A percentile compares a stretch with the other conserved stretches of the same genome.
Evolutionary conservation across 2,888 invertebrate species (phyloP).

Genomic region (Caenorhabditis afra): DNA sequence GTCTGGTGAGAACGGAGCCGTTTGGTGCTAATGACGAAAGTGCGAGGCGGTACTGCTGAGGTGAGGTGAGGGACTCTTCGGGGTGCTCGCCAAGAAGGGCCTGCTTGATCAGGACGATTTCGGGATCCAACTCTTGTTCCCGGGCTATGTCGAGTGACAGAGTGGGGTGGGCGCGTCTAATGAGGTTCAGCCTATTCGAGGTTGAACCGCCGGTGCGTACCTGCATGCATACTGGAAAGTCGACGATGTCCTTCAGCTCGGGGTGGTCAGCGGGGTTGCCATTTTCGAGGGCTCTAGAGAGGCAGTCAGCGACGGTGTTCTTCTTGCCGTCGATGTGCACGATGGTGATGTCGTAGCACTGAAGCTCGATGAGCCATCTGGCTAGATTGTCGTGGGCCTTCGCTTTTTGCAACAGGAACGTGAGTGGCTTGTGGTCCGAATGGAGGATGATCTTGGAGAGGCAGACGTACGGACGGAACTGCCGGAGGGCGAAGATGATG

Average conservation of each 20-base stretch:
- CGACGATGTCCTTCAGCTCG: slow-evolving; percentile 50
- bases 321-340: slow-evolving; percentile 81
- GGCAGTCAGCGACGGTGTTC: slow-evolving; percentile 81
- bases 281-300: slow-evolving; percentile 74
- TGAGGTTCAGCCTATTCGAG: too few relatives aligned
- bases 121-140: too few relatives aligned
- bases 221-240: slow-evolving; percentile 59
- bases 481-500: slow-evolving; percentile 60
- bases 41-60: too few relatives aligned
- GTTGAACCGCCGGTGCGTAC: too few relatives aligned
- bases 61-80: too few relatives aligned
- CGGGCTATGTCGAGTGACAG: too few relatives aligned
- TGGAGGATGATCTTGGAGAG: slow-evolving; percentile 19
- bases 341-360: slow-evolving; percentile 80
- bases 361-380: slow-evolving; percentile 82
- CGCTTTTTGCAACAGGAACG: slow-evolving; percentile 61
- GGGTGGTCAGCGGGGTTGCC: not conserved
- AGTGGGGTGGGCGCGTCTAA: too few relatives aligned
- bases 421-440: slow-evolving; percentile 55
- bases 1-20: not conserved
- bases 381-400: slow-evolving; percentile 82
- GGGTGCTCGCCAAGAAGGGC: too few relatives aligned
- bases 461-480: slow-evolving; percentile 45
- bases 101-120: too few relatives aligned
- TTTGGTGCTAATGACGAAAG: too few relatives aligned